Evolutionary conservation across 2,888 invertebrate genomes (phyloP), one percentile per base, ranked within the genome.

Genomic region (Cephus nigrinus): DNA sequence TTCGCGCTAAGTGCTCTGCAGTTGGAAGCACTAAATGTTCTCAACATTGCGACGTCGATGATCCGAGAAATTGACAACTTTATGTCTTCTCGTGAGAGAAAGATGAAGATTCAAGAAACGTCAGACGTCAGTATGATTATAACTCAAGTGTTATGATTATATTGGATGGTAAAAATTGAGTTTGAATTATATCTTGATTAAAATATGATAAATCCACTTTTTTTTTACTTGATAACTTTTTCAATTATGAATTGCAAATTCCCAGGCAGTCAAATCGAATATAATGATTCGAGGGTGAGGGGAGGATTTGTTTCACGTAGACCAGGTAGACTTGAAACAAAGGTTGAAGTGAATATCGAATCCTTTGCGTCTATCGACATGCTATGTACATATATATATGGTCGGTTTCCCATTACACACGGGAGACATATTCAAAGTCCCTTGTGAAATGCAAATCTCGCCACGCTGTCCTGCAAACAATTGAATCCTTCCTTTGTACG

Each of bases 381-480:
- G 5, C 9, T 55, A 23, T 55, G 55, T 55, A 30, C 30, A 30
- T 30, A 23, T 55, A 23, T 23, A 55, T 23, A 9, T 23, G 15
- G 23, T 23, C 23, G 55, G 55, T 55, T 15, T 55, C 55, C 23
- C 40, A 55, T 55, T 55, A 55, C 23, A 23, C 23, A 5, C 1
- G 23, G 5, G 23, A 55, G 71, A 23, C 71, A 31, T 12, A 3
- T 71, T 71, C 71, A 71, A 71, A 71, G 71, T 4, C 12, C 5
- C 33, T 15, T 71, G 33, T 30, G 31, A 71, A 71, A 71, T 71
- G 71, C 71, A 71, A 71, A 71, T 71, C 71, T 71, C 31, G 23
- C 33, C 71, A 71, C 31, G 5, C 31, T 71, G 31, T 71, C 71
- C 71, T 31, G 12, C 31, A 71, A 33, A 71, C 71, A 71, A 71